Evolutionary conservation across 2,888 invertebrate species (phyloP), one percentile per base, ranked within the genome.

Genomic region (Melangyna quadrimaculata): DNA sequence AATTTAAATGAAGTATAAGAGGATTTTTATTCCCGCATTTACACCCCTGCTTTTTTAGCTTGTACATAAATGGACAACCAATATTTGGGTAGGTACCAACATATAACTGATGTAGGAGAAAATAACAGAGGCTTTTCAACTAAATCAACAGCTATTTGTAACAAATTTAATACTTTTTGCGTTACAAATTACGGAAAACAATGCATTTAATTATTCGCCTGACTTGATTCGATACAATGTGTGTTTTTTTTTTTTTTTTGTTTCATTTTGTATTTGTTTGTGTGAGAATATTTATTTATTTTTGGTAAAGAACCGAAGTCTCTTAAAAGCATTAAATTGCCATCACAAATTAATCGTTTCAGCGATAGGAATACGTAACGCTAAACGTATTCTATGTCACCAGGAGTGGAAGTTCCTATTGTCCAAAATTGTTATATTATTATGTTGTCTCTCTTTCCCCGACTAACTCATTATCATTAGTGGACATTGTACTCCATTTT

Each of bases 121-220:
- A 7, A 24, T 19, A 51, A n/a, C 14, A 1, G 48, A 24, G 14
- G 24, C 17, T 7, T 48, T 45, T 22, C 8, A 24, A 27, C 51
- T n/a, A 51, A 55, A 55, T 55, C 55, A 55, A 55, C 55, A 55
- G 29, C 55, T 32, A 32, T 55, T 55, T 32, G 55, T 55, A 32
- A 55, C 55, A 32, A 55, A 27, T 53, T 53, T 55, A 55, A 55
- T 55, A 55, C 55, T 55, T 32, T n/a, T 10, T 55, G 10, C 29
- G 17, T 32, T 55, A 55, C 55, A 55, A 55, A 55, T 55, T 55
- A 55, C 55, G 32, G n/a, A 19, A 55, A 55, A 55, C 55, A 55
- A 55, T 55, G 55, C 55, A 29, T 55, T 55, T 55, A 55, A 55
- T 55, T 55, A 55, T 19, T 55, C 55, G 55, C 12, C 17, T 55